Base-by-base conservation (phyloP, 1,140 invertebrate genomes). In the Aleiodes sp. region DNA sequence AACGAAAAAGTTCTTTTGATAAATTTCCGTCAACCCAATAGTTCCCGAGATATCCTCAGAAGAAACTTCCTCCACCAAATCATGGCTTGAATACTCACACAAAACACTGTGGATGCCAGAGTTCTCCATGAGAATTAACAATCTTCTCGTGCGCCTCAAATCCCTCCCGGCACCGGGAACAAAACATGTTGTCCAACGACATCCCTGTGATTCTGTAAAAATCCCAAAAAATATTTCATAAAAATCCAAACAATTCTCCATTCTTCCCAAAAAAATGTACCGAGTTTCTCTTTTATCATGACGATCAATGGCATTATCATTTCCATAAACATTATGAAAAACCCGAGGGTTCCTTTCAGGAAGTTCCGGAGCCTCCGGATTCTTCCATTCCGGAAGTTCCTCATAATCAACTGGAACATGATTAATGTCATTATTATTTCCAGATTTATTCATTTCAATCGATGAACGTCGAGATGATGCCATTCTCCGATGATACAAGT, bases 91-190 rank as follows among this genome's bases (percentile, higher is more conserved):
- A n/a, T n/a, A n/a, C n/a, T n/a, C 90, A 99, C 96, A 99, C 98
- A 90, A 99, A 99, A 86, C 98, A 99, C 75, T 97, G 92, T 7
- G 96, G 95, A 88, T 99, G 98, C 97, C 97, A 99, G 35, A 99
- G 88, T 87, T 99, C 96, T 70, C 98, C 98, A 82, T 96, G 96
- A 0, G 97, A 98, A 86, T 99, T 99, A 41, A 99, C 96, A 84
- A 99, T 99, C 87, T 99, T 98, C 83, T 99, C 98, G 80, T 98
- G 92, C 10, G 94, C 89, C 74, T 96, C 94, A 86, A 99, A 98
- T 7, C 96, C 96, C 77, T 98, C 95, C 67, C 92, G 90, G 86
- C 97, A 99, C 56, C 96, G 92, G 76, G 94, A 94, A 86, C 97
- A 99, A 78, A 94, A 92, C 95, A 96, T 96, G 77, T 92, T 92